Base-by-base conservation (phyloP, 2,113 vertebrate species). In the Macquaria ambigua region DNA sequence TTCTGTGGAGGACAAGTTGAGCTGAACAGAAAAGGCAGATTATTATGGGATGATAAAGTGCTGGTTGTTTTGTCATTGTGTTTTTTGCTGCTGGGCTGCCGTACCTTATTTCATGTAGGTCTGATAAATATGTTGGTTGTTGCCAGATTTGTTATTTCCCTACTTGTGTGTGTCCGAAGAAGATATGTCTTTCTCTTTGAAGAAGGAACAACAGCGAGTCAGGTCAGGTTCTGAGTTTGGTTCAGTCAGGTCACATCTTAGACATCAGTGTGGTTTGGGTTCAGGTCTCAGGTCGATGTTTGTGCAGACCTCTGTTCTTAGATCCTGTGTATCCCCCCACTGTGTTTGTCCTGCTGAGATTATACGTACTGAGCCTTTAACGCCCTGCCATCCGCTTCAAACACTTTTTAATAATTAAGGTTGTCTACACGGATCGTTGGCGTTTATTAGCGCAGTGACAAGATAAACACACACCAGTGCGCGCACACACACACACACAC, bases 321-420 rank as follows among this genome's bases (percentile, higher is more conserved):
- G n/a, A 28, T 61, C 61, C 31, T 34, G 61, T 18, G 28, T 2
- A 12, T 21, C 18, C 31, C 31, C 16, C 3, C 55, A 1, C n/a
- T 77, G 31, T 25, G 37, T 73, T 81, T 55, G 63, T 64, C 31
- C 50, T 43, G 21, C 52, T 20, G 73, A 63, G 46, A 63, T n/a
- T n/a, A 50, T 43, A 25, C 20, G 20, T 0, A 46, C 74, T 63
- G 23, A 74, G 8, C 37, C 69, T 62, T 82, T 62, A 68, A 67
- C 25, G 0, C 16, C 6, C 4, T 1, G n/a, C 20, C 37, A 6
- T 20, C 28, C n/a, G 4, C 11, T 41, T 55, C 39, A 81, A 58
- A 78, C 70, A 52, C 31, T 50, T 85, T 43, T 64, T 14, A 46
- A 69, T 53, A 62, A 84, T 81, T 78, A 75, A 81, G 15, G 74